Percentiles rank a stretch among this genome's conserved stretches.
phyloP scores from a whole-genome alignment of 2,797 vertebrate species.

The Ctenosaura bakeri region DNA sequence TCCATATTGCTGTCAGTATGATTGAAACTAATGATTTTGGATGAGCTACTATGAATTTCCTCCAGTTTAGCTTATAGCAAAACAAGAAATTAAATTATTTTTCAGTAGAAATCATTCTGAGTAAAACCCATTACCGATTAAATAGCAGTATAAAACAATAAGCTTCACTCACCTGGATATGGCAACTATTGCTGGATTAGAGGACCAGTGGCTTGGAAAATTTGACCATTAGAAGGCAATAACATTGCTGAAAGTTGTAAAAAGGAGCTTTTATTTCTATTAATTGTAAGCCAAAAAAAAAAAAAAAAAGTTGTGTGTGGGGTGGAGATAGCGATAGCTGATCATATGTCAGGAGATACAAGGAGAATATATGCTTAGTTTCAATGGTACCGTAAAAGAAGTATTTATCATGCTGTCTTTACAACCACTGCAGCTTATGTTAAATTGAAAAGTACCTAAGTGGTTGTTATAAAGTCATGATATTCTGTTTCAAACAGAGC shows the following conservation, averaged over 20 bases:
- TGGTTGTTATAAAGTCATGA: background rate
- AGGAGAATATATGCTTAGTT: conserved; percentile 11
- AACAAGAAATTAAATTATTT: conserved; percentile 37
- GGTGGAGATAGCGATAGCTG: background rate
- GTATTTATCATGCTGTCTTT: background rate
- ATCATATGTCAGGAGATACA: background rate
- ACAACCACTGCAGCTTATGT: background rate
- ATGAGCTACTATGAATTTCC: conserved; percentile 22
- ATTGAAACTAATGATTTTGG: conserved; percentile 26
- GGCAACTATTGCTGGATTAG: conserved; percentile 11
- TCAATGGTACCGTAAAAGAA: conserved; percentile 16
- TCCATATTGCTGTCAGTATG: conserved; percentile 30
- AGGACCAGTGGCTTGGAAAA: conserved; percentile 31
- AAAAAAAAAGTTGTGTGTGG: background rate
- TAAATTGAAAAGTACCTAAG: conserved; percentile 13
- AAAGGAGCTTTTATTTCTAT: conserved; percentile 23
- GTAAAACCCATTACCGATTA: conserved; percentile 17
- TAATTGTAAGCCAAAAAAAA: background rate
- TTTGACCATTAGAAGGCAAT: conserved; percentile 31
- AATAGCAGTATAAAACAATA: conserved; percentile 31
- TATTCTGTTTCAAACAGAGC: background rate
- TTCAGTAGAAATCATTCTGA: conserved; percentile 18
- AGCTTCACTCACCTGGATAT: conserved; percentile 25
- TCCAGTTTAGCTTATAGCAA: conserved; percentile 10
- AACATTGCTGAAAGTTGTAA: background rate